Evolutionary conservation across 37 sponge, comb jelly and placozoan genomes (phyloP).

Genomic region (Oopsacas minuta): DNA sequence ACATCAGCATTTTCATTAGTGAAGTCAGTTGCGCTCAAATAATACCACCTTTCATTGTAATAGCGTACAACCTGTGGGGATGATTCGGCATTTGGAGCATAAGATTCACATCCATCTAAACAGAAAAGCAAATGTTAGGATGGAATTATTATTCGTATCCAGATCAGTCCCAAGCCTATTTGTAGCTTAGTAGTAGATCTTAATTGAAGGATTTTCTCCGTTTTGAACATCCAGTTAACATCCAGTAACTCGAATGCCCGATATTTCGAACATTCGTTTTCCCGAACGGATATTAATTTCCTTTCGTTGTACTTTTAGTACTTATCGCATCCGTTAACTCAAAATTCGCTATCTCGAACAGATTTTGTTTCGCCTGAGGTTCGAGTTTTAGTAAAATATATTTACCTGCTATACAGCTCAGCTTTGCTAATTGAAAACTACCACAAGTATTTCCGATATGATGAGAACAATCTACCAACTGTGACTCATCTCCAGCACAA

Average conservation of each 20-base stretch:
- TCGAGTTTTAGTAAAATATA: too few species aligned
- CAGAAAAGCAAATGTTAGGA: neutral
- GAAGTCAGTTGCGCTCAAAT: neutral
- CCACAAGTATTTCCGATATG: neutral
- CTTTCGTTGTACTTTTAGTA: too few species aligned
- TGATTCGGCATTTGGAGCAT: neutral
- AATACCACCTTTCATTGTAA: neutral
- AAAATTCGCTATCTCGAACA: too few species aligned
- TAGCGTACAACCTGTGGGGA: neutral
- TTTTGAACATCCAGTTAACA: too few species aligned
- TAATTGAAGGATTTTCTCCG: too few species aligned
- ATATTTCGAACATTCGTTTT: too few species aligned
- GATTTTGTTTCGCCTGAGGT: too few species aligned
- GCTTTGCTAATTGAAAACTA: neutral
- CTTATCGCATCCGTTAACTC: too few species aligned
- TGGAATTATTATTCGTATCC: too few species aligned
- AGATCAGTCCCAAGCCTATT: neutral
- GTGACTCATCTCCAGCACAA: neutral
- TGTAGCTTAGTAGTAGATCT: too few species aligned
- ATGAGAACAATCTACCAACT: neutral
- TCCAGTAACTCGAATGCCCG: too few species aligned
- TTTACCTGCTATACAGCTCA: neutral
- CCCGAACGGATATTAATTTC: too few species aligned
- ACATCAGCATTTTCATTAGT: neutral
- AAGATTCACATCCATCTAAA: conserved; percentile 15